A percentile compares a stretch with the other conserved stretches of the same genome.
Conservation (phyloP, 2,113 vertebrate species). For the Sander vitreus region DNA sequence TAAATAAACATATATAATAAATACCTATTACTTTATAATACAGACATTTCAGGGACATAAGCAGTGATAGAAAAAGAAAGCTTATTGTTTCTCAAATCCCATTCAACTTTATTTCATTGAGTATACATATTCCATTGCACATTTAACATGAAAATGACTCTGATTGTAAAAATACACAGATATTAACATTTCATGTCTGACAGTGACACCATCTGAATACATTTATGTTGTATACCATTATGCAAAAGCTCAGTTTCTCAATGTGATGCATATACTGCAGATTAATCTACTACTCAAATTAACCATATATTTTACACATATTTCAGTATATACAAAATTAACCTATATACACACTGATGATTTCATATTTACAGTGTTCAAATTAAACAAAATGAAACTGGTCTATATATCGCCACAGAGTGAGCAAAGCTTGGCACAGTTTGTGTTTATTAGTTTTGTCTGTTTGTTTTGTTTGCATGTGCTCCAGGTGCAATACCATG, state of each 20-base stretch:
- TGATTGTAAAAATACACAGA: slow-evolving; percentile 72
- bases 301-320: slow-evolving; percentile 43
- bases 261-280: slow-evolving; percentile 57
- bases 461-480: slow-evolving; percentile 12
- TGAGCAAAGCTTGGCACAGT: slow-evolving; percentile 29
- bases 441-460: slow-evolving; percentile 21
- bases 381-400: slow-evolving; percentile 31
- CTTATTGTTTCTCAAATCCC: slow-evolving; percentile 53
- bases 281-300: slow-evolving; percentile 56
- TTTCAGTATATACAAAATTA: slow-evolving; percentile 64
- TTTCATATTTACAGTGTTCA: slow-evolving; percentile 67
- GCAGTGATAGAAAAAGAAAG: neutral
- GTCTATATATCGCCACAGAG: slow-evolving; percentile 19
- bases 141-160: slow-evolving; percentile 64
- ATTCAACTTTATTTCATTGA: slow-evolving; percentile 71
- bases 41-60: neutral
- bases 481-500: slow-evolving; percentile 26
- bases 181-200: slow-evolving; percentile 55
- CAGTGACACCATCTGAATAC: slow-evolving; percentile 51
- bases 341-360: slow-evolving; percentile 59
- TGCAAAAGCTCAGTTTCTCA: slow-evolving; percentile 70
- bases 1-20: no score
- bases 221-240: slow-evolving; percentile 47
- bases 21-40: no score
- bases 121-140: slow-evolving; percentile 62